Base-by-base conservation (phyloP, 2,113 vertebrate genomes). In the Callocephalon fimbriatum region DNA sequence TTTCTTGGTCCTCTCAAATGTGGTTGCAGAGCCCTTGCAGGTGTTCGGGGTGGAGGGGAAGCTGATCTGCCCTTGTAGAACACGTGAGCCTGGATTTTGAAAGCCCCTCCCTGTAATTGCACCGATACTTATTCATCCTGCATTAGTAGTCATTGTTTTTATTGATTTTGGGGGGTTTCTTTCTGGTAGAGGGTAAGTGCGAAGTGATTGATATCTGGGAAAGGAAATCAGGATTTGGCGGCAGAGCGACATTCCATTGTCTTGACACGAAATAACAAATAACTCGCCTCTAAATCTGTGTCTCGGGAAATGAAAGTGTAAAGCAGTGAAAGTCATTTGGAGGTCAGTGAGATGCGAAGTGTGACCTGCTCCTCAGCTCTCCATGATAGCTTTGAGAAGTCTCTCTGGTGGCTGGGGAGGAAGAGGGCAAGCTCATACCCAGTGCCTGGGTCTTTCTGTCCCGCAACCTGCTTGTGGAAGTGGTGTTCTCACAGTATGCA, bases 251-350 rank as follows among this genome's bases (percentile, higher is more conserved):
- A 96, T 97, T 96, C 94, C 95, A 87, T 93, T 95, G 94, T 88
- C 93, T 94, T 95, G 95, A 97, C 86, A 88, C 10, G 1, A 88
- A 95, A 96, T 95, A 95, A 94, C 94, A 96, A 97, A 94, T 95
- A 96, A 77, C 81, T 91, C 0, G 5, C 94, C 90, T 75, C 86
- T 95, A 81, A 92, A 86, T 95, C 73, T 75, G 56, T 92, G 90
- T 96, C 91, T 95, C 1, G 35, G 92, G 86, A 97, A 96, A 95
- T 88, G 83, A 92, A 96, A 95, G 94, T 88, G 92, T 92, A 89
- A 91, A 96, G 72, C 79, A 91, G 95, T 84, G 92, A 96, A 97
- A 97, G 97, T 96, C 95, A 81, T 82, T 71, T 51, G 54, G 83
- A 86, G 96, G 94, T 96, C 91, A 95, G 23, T 67, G 65, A 92